Evolutionary conservation across 1,140 invertebrate species (phyloP).

Genomic region (Orussus abietinus): DNA sequence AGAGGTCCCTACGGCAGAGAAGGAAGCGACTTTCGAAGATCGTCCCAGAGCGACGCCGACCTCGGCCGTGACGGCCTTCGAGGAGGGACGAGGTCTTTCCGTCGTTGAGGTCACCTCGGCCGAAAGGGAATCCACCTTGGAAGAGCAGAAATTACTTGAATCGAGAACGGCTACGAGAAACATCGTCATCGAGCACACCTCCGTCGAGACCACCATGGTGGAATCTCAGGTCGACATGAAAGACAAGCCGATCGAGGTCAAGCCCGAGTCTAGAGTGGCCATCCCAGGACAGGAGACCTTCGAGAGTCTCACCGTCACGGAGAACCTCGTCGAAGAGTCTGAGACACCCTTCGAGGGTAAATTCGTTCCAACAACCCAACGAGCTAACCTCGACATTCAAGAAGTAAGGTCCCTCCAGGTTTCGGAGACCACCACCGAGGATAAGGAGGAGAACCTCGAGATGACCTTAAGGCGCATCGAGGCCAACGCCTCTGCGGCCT

Average conservation of each 20-base stretch:
- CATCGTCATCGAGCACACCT: constrained; percentile 36
- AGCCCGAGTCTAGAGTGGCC: constrained; percentile 30
- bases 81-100: constrained; percentile 37
- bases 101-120: constrained; percentile 39
- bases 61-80: constrained; percentile 19
- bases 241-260: constrained; percentile 24
- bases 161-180: constrained; percentile 33
- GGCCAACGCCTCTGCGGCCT: constrained; percentile 30
- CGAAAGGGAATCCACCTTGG: constrained; percentile 24
- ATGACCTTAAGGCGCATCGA: constrained; percentile 16
- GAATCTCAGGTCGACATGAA: constrained; percentile 42
- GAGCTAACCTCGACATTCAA: constrained; percentile 38
- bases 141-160: constrained; percentile 24
- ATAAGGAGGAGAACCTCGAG: constrained; percentile 40
- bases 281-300: constrained; percentile 37
- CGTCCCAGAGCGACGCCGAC: constrained; percentile 21
- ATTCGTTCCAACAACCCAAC: constrained; percentile 37
- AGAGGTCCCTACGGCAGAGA: constrained; percentile 30
- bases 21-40: constrained; percentile 23
- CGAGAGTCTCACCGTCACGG: constrained; percentile 43
- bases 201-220: constrained; percentile 33
- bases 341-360: constrained; percentile 39
- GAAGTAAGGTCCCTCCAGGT: constrained; percentile 46
- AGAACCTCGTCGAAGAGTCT: constrained; percentile 41
- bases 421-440: constrained; percentile 45